Evolutionary conservation across 2,888 invertebrate species (phyloP).

Genomic region (Chironomus tentans): DNA sequence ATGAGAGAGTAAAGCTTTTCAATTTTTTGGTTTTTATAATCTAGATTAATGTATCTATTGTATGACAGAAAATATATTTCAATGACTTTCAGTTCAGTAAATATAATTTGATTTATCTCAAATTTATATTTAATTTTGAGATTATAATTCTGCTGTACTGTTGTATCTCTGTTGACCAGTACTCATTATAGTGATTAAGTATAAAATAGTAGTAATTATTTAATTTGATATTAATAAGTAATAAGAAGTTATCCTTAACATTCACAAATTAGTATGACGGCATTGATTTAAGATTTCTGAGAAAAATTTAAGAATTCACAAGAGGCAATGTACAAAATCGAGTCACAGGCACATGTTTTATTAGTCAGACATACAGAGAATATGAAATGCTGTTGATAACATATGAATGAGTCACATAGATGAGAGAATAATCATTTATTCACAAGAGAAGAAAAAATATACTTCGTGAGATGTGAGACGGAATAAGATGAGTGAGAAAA

Average conservation of each 20-base stretch:
- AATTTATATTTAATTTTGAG: background rate
- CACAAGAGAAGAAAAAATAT: background rate
- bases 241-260: no score
- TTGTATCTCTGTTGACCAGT: background rate
- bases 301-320: background rate
- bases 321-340: no score
- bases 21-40: background rate
- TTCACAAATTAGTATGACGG: background rate
- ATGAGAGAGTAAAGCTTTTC: background rate
- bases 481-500: background rate
- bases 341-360: background rate
- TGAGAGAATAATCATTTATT: background rate
- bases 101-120: no score
- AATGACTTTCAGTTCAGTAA: no score
- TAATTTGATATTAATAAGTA: background rate
- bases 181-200: background rate
- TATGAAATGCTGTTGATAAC: background rate
- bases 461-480: background rate
- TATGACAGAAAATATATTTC: background rate
- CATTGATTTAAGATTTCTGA: background rate
- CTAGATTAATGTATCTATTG: slow-evolving; percentile 17
- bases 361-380: background rate
- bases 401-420: background rate
- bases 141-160: background rate
- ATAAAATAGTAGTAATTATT: background rate